Percentiles rank a stretch among this genome's conserved stretches.
Conservation (phyloP, 2,113 vertebrate genomes). For the Aphelocoma coerulescens region DNA sequence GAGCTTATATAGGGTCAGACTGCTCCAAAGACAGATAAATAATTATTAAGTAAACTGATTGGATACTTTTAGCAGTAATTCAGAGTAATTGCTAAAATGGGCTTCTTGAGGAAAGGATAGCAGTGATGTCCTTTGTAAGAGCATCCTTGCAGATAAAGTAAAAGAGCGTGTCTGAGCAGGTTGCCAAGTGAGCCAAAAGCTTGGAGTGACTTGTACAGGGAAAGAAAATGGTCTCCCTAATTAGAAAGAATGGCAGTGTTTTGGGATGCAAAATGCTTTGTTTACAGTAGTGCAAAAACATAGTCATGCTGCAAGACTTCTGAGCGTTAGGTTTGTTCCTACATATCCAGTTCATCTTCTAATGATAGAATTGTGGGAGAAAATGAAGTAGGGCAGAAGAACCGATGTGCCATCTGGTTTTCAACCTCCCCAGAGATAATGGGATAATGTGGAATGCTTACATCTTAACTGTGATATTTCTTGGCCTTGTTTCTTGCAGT, state of each 20-base stretch:
- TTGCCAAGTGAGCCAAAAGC: not conserved
- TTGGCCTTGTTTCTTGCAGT: conserved; percentile 70
- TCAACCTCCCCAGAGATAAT: not conserved
- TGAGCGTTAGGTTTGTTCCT: not conserved
- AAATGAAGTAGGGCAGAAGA: not conserved
- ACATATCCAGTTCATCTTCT: not conserved
- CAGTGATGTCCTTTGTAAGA: not conserved
- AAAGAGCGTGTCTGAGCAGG: not conserved
- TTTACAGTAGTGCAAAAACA: not conserved
- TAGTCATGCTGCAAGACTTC: not conserved
- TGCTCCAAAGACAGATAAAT: not conserved
- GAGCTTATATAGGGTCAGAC: not conserved
- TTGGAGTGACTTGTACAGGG: not conserved
- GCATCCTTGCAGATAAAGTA: not conserved
- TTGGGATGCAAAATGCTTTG: not conserved
- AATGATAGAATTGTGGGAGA: not conserved
- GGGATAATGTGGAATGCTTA: not conserved
- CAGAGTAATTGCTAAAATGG: not conserved
- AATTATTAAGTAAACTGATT: not conserved
- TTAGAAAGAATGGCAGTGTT: not conserved
- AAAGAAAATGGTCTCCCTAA: not conserved
- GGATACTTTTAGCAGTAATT: not conserved
- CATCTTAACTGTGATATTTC: not conserved
- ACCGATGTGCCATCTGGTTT: not conserved
- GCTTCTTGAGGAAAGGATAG: not conserved